Base-by-base conservation (phyloP, 2,113 vertebrate species). In the Ciconia stormi region DNA sequence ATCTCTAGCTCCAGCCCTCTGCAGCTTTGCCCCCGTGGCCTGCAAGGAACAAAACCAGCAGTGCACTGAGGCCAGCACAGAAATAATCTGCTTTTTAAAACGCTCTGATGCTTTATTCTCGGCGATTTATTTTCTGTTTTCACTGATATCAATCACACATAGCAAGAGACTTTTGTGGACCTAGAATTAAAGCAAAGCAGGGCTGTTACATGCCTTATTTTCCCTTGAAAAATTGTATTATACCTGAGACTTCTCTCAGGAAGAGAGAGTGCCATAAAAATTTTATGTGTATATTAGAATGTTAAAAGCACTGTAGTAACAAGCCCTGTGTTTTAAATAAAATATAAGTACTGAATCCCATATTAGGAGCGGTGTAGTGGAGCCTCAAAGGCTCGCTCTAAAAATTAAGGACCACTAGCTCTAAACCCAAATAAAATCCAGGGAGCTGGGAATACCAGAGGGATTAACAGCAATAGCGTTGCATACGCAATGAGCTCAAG, bases 241-340 rank as follows among this genome's bases (percentile, higher is more conserved):
- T 95, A 79, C 65, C 42, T 84, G 36, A 82, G 69, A 78, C 50
- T 87, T 96, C 83, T 95, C 63, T 93, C 74, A 91, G 89, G 89
- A 82, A 87, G 80, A 67, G 58, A 92, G 46, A 5, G 7, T 0
- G 1, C 55, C 23, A 46, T 93, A 93, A 96, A 95, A 82, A 15
- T 76, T 92, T 91, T 93, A 84, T 82, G 50, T n/a, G 38, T 82
- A 19, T 58, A 71, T 91, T 95, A 94, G 80, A 92, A 87, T 53
- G 84, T 69, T 92, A 95, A 96, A 95, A 96, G 59, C 55, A 84
- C 80, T 84, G 69, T 71, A 82, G 53, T 91, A 94, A 95, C 46
- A 91, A 91, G 65, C 44, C 70, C 47, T 91, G 55, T 84, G 70
- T 89, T 96, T 93, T 89, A 94, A 94, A 91, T 66, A 96, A 91